Percentiles rank a stretch among this genome's conserved stretches.
Conservation (phyloP, 1,140 invertebrate species). For the Bemisia tabaci region DNA sequence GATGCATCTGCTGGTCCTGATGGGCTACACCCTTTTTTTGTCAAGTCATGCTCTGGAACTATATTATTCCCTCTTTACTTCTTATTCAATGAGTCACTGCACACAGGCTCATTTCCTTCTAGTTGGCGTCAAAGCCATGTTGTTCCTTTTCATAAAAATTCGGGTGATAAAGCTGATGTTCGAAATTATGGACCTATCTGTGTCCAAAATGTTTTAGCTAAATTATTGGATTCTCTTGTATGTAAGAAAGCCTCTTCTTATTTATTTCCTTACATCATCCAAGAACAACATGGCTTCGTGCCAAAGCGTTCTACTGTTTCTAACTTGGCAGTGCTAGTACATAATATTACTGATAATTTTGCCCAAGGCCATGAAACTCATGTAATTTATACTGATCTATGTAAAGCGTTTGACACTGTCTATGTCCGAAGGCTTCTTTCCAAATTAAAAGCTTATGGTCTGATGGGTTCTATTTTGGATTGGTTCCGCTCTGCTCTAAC, state of each 20-base stretch:
- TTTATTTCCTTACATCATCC: not conserved
- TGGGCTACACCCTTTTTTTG: conserved; percentile 1
- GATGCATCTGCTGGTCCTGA: conserved; percentile 3
- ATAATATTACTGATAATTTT: conserved; percentile 4
- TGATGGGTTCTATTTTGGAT: conserved; percentile 4
- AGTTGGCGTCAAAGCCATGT: not conserved
- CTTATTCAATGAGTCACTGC: not conserved
- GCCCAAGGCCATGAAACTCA: conserved; percentile 1
- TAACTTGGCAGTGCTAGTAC: conserved; percentile 8
- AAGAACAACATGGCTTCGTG: conserved; percentile 6
- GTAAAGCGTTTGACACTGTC: conserved; percentile 8
- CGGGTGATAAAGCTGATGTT: conserved; percentile 2
- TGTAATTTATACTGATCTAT: conserved; percentile 7
- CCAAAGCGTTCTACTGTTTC: conserved; percentile 8
- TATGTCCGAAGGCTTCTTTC: not conserved
- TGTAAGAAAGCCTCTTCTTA: not conserved
- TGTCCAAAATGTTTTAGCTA: not conserved
- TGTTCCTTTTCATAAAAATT: not conserved
- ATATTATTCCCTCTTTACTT: not conserved
- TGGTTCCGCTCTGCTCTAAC: conserved; percentile 4
- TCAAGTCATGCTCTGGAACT: not conserved
- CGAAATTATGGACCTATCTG: not conserved
- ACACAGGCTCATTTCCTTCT: not conserved
- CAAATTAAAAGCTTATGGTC: conserved; percentile 9
- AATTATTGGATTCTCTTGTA: not conserved